Conservation (phyloP, 2,113 vertebrate species). For the Cisticola juncidis region DNA sequence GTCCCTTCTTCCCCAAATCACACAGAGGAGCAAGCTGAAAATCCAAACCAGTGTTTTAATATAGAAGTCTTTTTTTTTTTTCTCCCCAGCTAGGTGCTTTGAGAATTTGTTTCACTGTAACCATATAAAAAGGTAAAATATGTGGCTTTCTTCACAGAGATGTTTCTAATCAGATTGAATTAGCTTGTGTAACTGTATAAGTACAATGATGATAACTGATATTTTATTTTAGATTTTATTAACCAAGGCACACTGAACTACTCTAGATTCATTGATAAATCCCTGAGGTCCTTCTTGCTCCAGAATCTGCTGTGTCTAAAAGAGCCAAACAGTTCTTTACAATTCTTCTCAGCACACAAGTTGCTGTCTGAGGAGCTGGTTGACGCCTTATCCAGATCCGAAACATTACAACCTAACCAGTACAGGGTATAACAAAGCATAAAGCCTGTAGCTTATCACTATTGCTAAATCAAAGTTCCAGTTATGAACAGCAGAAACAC, state of each 20-base stretch:
- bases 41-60: constrained; percentile 57
- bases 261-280: constrained; percentile 47
- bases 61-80: constrained; percentile 17
- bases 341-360: not conserved
- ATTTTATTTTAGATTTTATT: constrained; percentile 68
- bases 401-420: not conserved
- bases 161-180: constrained; percentile 73
- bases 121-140: constrained; percentile 67
- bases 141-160: constrained; percentile 65
- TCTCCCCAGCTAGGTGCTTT: constrained; percentile 9
- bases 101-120: constrained; percentile 59
- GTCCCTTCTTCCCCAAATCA: constrained; percentile 13
- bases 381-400: not conserved
- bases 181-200: constrained; percentile 60
- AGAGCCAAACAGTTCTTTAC: not conserved
- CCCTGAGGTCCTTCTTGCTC: not conserved
- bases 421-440: not conserved
- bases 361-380: not conserved
- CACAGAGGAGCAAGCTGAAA: not conserved
- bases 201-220: constrained; percentile 49
- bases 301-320: not conserved
- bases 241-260: constrained; percentile 7
- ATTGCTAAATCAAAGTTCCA: not conserved
- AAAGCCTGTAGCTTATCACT: not conserved
- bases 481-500: not conserved